Percentiles rank a stretch among this genome's conserved stretches.
Evolutionary conservation across 2,797 vertebrate genomes (phyloP).

Genomic region (Anableps anableps): DNA sequence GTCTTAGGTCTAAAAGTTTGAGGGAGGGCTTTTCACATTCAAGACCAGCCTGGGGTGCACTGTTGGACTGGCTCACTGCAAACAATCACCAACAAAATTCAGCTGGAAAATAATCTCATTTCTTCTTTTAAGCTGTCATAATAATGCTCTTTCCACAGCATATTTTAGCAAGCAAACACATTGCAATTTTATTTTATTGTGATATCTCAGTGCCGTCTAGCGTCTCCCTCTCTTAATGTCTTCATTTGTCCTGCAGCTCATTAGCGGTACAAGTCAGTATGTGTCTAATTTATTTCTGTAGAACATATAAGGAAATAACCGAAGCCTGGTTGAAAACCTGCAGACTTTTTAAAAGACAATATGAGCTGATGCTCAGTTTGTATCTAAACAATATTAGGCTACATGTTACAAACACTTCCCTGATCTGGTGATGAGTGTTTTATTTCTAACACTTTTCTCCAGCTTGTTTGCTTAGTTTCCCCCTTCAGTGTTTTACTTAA

Average conservation of each 20-base stretch:
- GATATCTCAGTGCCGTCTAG: background rate
- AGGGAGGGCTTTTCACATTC: constrained; percentile 8
- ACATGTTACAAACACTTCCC: constrained; percentile 5
- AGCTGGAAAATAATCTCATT: constrained; percentile 1
- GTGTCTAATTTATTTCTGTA: constrained; percentile 3
- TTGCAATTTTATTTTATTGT: background rate
- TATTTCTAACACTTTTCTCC: constrained; percentile 15
- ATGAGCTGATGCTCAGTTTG: constrained; percentile 6
- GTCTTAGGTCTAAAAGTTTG: constrained; percentile 10
- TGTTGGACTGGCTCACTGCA: constrained; percentile 8
- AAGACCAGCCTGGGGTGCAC: background rate
- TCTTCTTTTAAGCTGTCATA: constrained; percentile 7
- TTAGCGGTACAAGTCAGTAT: background rate
- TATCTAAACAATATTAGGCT: constrained; percentile 9
- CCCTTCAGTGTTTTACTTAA: constrained; percentile 40
- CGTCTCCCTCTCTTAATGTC: background rate
- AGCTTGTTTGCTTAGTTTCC: constrained; percentile 23
- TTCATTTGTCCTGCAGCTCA: constrained; percentile 4
- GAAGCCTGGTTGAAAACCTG: background rate
- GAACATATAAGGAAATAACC: background rate
- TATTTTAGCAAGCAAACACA: background rate
- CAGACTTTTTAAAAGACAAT: background rate
- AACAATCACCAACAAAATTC: background rate
- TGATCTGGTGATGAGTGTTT: constrained; percentile 4
- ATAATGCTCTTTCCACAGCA: background rate